A percentile compares a stretch with the other conserved stretches of the same genome.
Evolutionary conservation across 1,140 invertebrate species (phyloP).

Genomic region (Propsilocerus akamusi): DNA sequence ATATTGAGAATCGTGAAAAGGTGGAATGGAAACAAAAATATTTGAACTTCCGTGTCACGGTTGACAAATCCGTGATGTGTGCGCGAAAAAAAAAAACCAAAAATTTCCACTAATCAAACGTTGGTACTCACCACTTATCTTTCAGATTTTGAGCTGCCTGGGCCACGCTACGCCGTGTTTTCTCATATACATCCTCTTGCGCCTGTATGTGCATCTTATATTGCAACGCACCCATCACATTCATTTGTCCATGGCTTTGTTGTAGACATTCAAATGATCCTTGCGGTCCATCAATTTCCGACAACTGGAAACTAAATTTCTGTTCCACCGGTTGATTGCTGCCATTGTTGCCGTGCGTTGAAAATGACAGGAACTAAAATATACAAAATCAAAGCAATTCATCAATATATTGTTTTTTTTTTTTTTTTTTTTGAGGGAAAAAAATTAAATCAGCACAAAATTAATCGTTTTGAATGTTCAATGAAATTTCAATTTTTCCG

Average conservation of each 20-base stretch:
- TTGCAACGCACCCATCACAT: conserved; percentile 62
- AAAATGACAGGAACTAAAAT: conserved; percentile 7
- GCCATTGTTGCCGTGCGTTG: conserved; percentile 6
- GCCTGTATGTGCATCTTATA: conserved; percentile 77
- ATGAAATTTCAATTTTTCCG: conserved; percentile 3
- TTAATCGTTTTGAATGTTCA: not conserved
- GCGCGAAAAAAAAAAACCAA: too few species aligned
- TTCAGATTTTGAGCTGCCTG: conserved; percentile 75
- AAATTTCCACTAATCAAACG: too few species aligned
- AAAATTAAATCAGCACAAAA: not conserved
- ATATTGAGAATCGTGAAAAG: too few species aligned
- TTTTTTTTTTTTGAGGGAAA: too few species aligned
- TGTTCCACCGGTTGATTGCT: conserved; percentile 7
- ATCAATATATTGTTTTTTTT: too few species aligned
- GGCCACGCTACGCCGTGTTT: conserved; percentile 74
- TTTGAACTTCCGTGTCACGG: too few species aligned
- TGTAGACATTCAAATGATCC: conserved; percentile 83
- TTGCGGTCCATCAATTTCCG: conserved; percentile 22
- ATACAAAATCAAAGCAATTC: not conserved
- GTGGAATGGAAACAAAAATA: too few species aligned
- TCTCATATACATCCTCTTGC: conserved; percentile 87
- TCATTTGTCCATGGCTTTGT: conserved; percentile 45
- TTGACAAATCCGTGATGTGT: too few species aligned
- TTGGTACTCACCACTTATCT: conserved; percentile 68
- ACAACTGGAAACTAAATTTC: conserved; percentile 21